Evolutionary conservation across 2,888 invertebrate genomes (phyloP), one percentile per base, ranked within the genome.

Genomic region (Drosophila prolongata): DNA sequence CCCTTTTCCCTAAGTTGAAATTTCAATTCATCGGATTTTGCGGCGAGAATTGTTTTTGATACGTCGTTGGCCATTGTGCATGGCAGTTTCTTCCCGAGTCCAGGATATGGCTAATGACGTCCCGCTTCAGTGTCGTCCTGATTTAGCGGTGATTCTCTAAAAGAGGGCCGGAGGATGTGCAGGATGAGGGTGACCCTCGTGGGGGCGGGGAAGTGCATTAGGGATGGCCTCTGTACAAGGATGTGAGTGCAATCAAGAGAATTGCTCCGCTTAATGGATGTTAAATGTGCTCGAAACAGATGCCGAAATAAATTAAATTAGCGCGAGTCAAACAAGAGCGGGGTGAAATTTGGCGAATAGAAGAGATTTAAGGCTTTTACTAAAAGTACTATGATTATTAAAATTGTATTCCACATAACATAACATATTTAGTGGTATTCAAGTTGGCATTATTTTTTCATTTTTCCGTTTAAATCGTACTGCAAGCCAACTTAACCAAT

Each of bases 241-340:
- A 79, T 67, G 73, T 68, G 68, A 76, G 67, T 75, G 84, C 88
- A 90, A 90, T 90, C 91, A 90, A 86, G 84, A 79, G 81, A 89
- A 90, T 86, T 84, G 87, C 82, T 78, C 73, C 55, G 79, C 73
- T 83, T 90, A 90, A 90, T 91, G 91, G 87, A 85, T 87, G 89
- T 90, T 90, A 89, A 90, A 89, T 90, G 91, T 82, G 87, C 84
- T 81, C 67, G 80, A 82, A 90, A 78, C 91, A 91, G 89, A 90
- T 90, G 91, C 89, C 82, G 71, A 81, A 89, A 89, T 89, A 80
- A 86, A 90, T 87, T 86, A 80, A 90, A 90, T 83, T 83, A 89
- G 76, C 69, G 53, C 75, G 19, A 44, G 37, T 53, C 37, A 60
- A 59, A 27, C 38, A 1, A 35, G 14, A 47, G 42, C 38, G 54